Conservation (phyloP, 2,797 vertebrate genomes). For the Amblyraja radiata region DNA sequence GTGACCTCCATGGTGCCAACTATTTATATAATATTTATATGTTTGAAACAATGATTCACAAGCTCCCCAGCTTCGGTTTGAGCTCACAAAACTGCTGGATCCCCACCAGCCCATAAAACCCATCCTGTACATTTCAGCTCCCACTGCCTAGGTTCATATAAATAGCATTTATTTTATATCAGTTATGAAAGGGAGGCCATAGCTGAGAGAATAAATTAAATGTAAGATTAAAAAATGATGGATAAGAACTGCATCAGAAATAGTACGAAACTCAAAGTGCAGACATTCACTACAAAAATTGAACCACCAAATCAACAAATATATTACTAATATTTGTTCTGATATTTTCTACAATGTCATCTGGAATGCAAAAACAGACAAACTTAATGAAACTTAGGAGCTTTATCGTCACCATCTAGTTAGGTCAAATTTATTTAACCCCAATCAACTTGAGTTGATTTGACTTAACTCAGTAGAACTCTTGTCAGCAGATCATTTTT, state of each 20-base stretch:
- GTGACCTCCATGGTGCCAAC: not conserved
- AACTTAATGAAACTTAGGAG: not conserved
- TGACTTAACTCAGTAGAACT: not conserved
- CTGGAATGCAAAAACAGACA: not conserved
- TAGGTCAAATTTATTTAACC: not conserved
- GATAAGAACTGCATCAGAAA: not conserved
- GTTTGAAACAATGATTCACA: not conserved
- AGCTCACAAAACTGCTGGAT: too few species aligned
- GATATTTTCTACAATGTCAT: not conserved
- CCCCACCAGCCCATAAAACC: not conserved
- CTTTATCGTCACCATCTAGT: not conserved
- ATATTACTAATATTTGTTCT: not conserved
- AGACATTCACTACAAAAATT: not conserved
- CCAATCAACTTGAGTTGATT: not conserved
- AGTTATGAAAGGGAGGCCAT: not conserved
- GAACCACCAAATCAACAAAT: not conserved
- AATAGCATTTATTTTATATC: not conserved
- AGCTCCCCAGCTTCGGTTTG: too few species aligned
- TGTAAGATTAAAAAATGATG: not conserved
- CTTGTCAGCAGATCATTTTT: not conserved
- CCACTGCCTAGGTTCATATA: not conserved
- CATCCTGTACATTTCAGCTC: not conserved
- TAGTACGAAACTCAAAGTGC: not conserved
- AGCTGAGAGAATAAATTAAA: not conserved
- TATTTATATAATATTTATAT: not conserved